These are phyloP conservation scores for Euplagia quadripunctaria DNA, from an alignment of 2,888 invertebrate species.

Conservation along the genomic window DNA sequence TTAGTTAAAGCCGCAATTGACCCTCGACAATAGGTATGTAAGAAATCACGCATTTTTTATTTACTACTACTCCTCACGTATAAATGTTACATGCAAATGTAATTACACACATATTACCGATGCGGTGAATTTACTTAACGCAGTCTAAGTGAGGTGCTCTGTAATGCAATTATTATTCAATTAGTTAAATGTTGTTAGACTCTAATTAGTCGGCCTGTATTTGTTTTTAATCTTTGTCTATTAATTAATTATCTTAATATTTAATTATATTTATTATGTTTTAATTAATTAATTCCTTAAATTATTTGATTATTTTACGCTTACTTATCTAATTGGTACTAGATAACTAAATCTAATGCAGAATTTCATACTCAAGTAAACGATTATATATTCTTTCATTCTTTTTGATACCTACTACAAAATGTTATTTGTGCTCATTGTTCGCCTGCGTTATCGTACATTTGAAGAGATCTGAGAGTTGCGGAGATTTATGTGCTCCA, in stretches of 20 bases:
- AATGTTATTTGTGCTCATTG: too few species aligned
- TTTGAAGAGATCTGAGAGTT: too few species aligned
- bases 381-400: too few species aligned
- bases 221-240: neutral
- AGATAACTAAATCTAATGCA: too few species aligned
- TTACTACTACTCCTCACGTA: neutral
- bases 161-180: constrained; percentile 12
- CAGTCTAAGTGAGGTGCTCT: neutral
- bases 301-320: too few species aligned
- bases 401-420: too few species aligned
- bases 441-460: too few species aligned
- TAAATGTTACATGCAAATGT: neutral
- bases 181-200: constrained; percentile 2
- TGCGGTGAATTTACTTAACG: constrained; percentile 9
- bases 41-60: neutral
- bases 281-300: too few species aligned
- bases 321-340: too few species aligned
- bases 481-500: too few species aligned
- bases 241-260: neutral
- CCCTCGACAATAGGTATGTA: neutral
- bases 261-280: neutral
- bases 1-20: neutral
- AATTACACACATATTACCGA: neutral
- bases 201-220: constrained; percentile 1
- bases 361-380: too few species aligned